Percentiles rank a stretch among this genome's conserved stretches.
Conservation (phyloP, 1,140 invertebrate genomes). For the Argopecten irradians region DNA sequence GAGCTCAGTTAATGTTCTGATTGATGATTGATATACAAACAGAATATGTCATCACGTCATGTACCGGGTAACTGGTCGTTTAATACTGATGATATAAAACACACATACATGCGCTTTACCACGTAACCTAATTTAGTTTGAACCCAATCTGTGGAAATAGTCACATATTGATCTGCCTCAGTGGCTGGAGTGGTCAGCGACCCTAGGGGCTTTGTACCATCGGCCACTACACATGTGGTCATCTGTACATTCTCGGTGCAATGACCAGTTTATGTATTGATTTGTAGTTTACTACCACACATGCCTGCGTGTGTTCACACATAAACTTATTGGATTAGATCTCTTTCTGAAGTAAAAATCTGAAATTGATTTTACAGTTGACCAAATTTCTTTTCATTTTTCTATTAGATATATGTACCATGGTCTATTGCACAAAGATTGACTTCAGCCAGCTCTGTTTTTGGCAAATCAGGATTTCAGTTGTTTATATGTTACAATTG, state of each 20-base stretch:
- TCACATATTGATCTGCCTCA: neutral
- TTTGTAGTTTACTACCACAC: neutral
- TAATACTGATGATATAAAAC: too few species aligned
- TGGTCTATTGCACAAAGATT: neutral
- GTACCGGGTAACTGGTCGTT: too few species aligned
- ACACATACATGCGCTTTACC: neutral
- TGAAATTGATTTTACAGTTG: constrained; percentile 11
- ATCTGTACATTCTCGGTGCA: constrained; percentile 14
- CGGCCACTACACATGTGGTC: neutral
- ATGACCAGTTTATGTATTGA: constrained; percentile 16
- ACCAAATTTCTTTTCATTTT: neutral
- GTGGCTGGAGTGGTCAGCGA: neutral
- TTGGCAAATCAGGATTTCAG: neutral
- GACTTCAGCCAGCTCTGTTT: neutral
- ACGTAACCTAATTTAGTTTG: neutral
- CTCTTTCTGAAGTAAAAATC: neutral
- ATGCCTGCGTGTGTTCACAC: neutral
- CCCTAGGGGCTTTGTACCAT: neutral
- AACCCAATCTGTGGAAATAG: neutral
- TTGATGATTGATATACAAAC: too few species aligned
- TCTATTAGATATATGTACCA: neutral
- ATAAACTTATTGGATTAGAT: neutral
- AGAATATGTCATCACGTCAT: too few species aligned
- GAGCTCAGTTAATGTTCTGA: too few species aligned
- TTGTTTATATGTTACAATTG: neutral